Evolutionary conservation across 1,140 invertebrate species (phyloP).

Genomic region (Drosophila orosa): DNA sequence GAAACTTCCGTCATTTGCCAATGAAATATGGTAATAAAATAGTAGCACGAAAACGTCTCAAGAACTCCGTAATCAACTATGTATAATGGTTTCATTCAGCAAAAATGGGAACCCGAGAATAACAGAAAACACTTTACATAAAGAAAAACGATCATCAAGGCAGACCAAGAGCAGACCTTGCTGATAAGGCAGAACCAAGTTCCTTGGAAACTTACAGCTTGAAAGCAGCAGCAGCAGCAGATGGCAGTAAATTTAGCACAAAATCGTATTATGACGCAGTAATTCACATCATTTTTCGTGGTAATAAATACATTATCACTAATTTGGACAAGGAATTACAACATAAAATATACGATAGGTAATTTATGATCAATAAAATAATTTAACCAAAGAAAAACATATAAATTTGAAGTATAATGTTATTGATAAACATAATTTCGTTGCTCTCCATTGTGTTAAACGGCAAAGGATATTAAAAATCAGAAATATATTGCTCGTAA

Average conservation of each 20-base stretch:
- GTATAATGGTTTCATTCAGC: slow-evolving; percentile 7
- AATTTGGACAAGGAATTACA: slow-evolving; percentile 5
- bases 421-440: background rate
- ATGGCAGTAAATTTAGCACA: background rate
- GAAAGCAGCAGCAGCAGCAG: background rate
- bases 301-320: slow-evolving; percentile 15
- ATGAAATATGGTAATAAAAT: slow-evolving; percentile 6
- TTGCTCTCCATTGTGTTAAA: background rate
- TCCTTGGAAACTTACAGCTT: slow-evolving; percentile 16
- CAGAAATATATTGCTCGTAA: background rate
- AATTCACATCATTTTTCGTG: background rate
- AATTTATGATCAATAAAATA: background rate
- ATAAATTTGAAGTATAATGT: background rate
- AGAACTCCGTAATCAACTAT: background rate
- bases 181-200: slow-evolving; percentile 30
- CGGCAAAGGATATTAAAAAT: background rate
- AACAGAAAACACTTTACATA: slow-evolving; percentile 22
- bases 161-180: slow-evolving; percentile 19
- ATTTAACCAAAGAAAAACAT: background rate
- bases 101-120: background rate
- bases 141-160: slow-evolving; percentile 14
- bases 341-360: background rate
- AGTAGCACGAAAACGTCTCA: background rate
- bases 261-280: slow-evolving; percentile 5
- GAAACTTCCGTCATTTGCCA: slow-evolving; percentile 24